Evolutionary conservation across 2,797 vertebrate genomes (phyloP).

Genomic region (Gila robusta): DNA sequence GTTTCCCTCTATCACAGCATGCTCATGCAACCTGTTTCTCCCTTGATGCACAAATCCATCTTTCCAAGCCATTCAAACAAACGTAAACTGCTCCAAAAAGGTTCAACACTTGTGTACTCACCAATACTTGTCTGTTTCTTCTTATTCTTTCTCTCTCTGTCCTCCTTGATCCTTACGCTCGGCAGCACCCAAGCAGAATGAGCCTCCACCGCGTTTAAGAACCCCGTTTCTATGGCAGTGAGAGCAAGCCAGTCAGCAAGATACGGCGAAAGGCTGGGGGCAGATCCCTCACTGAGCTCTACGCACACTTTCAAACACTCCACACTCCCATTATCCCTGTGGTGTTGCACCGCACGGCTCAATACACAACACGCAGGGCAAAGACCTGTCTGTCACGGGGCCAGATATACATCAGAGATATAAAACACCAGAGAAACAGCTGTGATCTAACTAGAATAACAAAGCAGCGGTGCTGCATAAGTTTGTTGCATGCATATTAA

Average conservation of each 20-base stretch:
- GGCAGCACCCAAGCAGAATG: slow-evolving; percentile 77
- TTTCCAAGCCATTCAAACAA: slow-evolving; percentile 49
- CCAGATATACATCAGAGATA: slow-evolving; percentile 43
- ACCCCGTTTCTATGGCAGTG: slow-evolving; percentile 82
- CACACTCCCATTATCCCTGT: slow-evolving; percentile 68
- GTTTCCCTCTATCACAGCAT: slow-evolving; percentile 57
- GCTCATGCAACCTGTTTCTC: slow-evolving; percentile 73
- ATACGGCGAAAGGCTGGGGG: slow-evolving; percentile 78
- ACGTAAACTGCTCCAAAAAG: slow-evolving; percentile 60
- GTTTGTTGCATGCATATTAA: slow-evolving; percentile 75
- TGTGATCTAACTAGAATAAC: slow-evolving; percentile 51
- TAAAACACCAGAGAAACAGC: slow-evolving; percentile 47
- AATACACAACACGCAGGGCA: slow-evolving; percentile 38
- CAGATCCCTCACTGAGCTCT: slow-evolving; percentile 69
- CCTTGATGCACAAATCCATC: slow-evolving; percentile 49
- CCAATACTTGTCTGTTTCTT: slow-evolving; percentile 44
- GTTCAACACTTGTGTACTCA: slow-evolving; percentile 68
- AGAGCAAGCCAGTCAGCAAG: slow-evolving; percentile 79
- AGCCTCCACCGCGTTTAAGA: slow-evolving; percentile 77
- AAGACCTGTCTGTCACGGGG: slow-evolving; percentile 27
- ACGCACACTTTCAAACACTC: slow-evolving; percentile 69
- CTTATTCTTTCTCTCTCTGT: slow-evolving; percentile 41
- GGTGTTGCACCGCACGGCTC: slow-evolving; percentile 57
- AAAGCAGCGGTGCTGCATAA: slow-evolving; percentile 67
- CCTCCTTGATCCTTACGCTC: slow-evolving; percentile 63